These are phyloP conservation scores for Monodelphis domestica DNA, from an alignment of 2,797 vertebrate species.

Conservation along the genomic window DNA sequence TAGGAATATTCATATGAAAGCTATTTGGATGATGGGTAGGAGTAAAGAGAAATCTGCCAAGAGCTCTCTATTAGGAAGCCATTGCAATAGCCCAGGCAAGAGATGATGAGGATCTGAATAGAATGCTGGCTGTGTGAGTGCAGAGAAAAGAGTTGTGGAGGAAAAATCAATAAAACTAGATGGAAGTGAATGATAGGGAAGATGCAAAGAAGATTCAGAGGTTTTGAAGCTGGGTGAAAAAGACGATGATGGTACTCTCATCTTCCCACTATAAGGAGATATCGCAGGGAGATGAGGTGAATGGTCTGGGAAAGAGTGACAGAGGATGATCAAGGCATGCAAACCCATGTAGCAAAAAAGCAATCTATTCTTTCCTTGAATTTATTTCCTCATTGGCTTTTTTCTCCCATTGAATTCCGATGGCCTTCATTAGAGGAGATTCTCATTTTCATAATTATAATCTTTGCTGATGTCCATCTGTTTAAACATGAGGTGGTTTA, in stretches of 20 bases:
- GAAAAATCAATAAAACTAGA: not conserved
- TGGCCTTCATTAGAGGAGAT: not conserved
- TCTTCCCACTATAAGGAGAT: not conserved
- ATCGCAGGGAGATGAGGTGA: not conserved
- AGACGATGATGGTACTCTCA: not conserved
- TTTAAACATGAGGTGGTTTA: not conserved
- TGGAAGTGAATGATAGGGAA: not conserved
- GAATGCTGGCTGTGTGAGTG: not conserved
- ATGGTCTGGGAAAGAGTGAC: not conserved
- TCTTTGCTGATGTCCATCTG: not conserved
- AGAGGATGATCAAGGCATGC: not conserved
- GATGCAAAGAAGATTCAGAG: not conserved
- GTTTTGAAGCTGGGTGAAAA: not conserved
- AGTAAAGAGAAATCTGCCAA: not conserved
- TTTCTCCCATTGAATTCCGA: not conserved
- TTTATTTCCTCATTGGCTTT: not conserved
- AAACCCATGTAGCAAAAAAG: not conserved
- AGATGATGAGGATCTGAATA: not conserved
- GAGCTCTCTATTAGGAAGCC: not conserved
- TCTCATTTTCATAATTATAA: not conserved
- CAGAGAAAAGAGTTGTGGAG: not conserved
- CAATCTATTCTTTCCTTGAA: not conserved
- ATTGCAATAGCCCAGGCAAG: not conserved
- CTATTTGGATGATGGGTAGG: not conserved
- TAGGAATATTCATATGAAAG: not conserved